A percentile compares a stretch with the other conserved stretches of the same genome.
phyloP scores from a whole-genome alignment of 1,140 invertebrate genomes.

The Zelostemma sp. region DNA sequence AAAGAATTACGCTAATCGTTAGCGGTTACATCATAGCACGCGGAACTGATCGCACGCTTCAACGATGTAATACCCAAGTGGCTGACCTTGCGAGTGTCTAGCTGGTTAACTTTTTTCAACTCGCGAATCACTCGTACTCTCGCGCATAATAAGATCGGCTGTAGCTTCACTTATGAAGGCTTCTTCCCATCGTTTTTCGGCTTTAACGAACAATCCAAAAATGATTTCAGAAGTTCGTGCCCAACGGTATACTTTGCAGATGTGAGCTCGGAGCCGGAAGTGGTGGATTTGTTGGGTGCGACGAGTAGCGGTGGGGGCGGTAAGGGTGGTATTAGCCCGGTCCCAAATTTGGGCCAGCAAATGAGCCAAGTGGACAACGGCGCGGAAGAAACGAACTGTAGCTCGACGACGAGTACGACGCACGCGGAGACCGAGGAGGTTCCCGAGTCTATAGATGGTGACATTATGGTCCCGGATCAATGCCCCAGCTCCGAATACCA shows the following conservation, averaged over 20 bases:
- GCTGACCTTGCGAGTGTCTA: slow-evolving; percentile 53
- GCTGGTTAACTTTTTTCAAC: slow-evolving; percentile 46
- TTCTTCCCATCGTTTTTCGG: no score
- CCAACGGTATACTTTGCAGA: slow-evolving; percentile 62
- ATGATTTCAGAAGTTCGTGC: slow-evolving; percentile 57
- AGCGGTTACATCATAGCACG: slow-evolving; percentile 59
- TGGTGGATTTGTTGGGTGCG: slow-evolving; percentile 55
- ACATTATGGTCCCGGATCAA: slow-evolving; percentile 56
- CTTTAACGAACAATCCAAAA: no score
- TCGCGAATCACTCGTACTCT: slow-evolving; percentile 32
- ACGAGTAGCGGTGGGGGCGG: slow-evolving; percentile 42
- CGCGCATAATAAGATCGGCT: slow-evolving; percentile 31
- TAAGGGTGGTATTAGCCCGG: slow-evolving; percentile 37
- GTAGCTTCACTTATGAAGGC: no score
- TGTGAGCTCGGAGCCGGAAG: slow-evolving; percentile 52
- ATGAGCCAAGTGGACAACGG: slow-evolving; percentile 30
- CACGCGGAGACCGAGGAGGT: slow-evolving; percentile 43
- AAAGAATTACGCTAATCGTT: slow-evolving; percentile 60
- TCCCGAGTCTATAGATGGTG: slow-evolving; percentile 55
- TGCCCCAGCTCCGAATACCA: slow-evolving; percentile 51
- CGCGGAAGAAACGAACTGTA: slow-evolving; percentile 31
- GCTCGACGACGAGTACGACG: slow-evolving; percentile 14
- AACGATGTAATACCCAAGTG: slow-evolving; percentile 50
- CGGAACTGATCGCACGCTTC: slow-evolving; percentile 52
- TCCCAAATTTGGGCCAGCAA: slow-evolving; percentile 31